Conservation (phyloP, 2,113 vertebrate species). For the Otus sunia region DNA sequence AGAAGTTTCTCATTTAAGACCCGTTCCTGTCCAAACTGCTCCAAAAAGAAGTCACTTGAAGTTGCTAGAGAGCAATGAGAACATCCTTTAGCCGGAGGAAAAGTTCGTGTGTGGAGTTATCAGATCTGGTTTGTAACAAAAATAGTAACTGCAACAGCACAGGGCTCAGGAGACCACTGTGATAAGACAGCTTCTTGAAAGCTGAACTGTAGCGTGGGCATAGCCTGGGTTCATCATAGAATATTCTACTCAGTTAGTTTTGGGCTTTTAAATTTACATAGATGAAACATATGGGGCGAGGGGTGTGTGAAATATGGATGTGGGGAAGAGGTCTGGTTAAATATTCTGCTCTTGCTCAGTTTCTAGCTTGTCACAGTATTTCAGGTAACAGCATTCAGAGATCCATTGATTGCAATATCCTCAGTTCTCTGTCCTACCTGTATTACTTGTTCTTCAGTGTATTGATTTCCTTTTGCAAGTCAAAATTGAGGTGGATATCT, state of each 20-base stretch:
- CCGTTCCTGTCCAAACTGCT: not conserved
- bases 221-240: not conserved
- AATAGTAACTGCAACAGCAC: not conserved
- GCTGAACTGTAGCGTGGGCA: rapidly evolving
- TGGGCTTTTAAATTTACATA: not conserved
- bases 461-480: not conserved
- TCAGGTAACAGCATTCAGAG: not conserved
- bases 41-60: not conserved
- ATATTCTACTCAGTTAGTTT: not conserved
- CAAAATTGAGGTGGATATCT: not conserved
- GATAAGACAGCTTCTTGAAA: not conserved
- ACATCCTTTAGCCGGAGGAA: not conserved
- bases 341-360: not conserved
- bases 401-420: not conserved
- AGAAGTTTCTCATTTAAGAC: not conserved
- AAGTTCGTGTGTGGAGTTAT: not conserved
- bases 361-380: not conserved
- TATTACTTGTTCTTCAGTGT: not conserved
- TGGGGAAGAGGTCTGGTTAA: not conserved
- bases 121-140: constrained; percentile 1
- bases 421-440: not conserved
- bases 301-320: rapidly evolving
- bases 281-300: rapidly evolving
- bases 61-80: not conserved
- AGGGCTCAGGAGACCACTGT: not conserved